These are phyloP conservation scores for Sapajus apella DNA, from an alignment of 2,113 vertebrate genomes.

Conservation along the genomic window DNA sequence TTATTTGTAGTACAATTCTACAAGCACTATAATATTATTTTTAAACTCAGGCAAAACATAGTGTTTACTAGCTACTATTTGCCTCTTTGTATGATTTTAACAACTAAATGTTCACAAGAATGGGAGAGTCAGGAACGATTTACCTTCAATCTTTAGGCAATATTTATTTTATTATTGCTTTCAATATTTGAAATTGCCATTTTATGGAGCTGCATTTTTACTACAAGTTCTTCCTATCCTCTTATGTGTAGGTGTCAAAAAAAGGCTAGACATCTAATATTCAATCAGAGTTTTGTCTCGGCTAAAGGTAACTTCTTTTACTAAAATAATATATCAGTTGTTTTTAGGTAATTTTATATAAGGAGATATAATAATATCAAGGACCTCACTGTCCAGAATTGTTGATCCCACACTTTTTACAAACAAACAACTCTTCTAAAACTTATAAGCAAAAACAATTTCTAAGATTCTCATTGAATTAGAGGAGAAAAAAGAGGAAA, in stretches of 20 bases:
- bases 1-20: background rate
- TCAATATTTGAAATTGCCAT: constrained; percentile 29
- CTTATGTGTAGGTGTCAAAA: constrained; percentile 75
- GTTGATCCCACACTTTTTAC: constrained; percentile 73
- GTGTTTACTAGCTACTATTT: background rate
- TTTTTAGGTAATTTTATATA: constrained; percentile 66
- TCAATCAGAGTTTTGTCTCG: constrained; percentile 76
- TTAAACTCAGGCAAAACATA: background rate
- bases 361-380: constrained; percentile 73
- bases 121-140: background rate
- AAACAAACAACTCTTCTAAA: constrained; percentile 70
- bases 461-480: constrained; percentile 51
- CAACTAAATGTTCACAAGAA: constrained; percentile 33
- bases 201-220: constrained; percentile 49
- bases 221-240: constrained; percentile 74
- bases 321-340: constrained; percentile 81
- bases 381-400: constrained; percentile 67
- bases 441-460: constrained; percentile 61
- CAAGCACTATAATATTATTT: background rate
- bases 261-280: constrained; percentile 75
- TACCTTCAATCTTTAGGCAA: constrained; percentile 9
- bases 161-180: background rate
- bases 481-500: background rate
- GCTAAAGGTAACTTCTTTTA: constrained; percentile 79
- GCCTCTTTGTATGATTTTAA: constrained; percentile 1